phyloP scores from a whole-genome alignment of 2,888 invertebrate genomes.

The Mallateleia sp. region DNA sequence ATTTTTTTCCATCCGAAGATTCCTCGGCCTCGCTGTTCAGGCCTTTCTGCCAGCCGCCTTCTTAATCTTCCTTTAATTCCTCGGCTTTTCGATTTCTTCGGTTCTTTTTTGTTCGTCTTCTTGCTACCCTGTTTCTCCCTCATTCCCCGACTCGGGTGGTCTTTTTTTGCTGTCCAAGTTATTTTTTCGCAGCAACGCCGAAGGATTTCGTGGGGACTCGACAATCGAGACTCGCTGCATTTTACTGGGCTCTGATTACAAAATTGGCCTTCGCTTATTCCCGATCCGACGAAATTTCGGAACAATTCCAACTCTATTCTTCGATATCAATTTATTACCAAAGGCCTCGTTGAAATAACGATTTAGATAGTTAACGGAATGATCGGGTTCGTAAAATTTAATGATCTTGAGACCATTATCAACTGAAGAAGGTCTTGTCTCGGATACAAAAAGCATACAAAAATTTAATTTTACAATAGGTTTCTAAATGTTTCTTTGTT shows the following conservation, averaged over 20 bases:
- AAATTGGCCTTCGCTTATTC: conserved; percentile 43
- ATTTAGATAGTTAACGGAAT: too few relatives aligned
- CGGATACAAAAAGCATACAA: too few relatives aligned
- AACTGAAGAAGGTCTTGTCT: too few relatives aligned
- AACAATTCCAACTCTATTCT: too few relatives aligned
- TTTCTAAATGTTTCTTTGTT: too few relatives aligned
- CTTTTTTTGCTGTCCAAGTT: conserved; percentile 51
- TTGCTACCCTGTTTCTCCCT: conserved; percentile 71
- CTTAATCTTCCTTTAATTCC: conserved; percentile 88
- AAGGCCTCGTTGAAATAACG: too few relatives aligned
- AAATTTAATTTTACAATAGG: too few relatives aligned
- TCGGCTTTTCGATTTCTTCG: conserved; percentile 80
- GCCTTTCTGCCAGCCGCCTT: conserved; percentile 80
- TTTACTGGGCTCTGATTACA: conserved; percentile 64
- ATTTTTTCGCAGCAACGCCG: conserved; percentile 63
- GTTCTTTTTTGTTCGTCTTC: conserved; percentile 80
- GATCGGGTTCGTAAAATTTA: too few relatives aligned
- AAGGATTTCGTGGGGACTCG: conserved; percentile 55
- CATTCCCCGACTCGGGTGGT: conserved; percentile 27
- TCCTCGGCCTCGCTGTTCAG: conserved; percentile 34
- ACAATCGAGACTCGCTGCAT: conserved; percentile 41
- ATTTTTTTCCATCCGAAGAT: conserved; percentile 20
- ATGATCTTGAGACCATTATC: too few relatives aligned
- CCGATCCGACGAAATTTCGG: too few relatives aligned
- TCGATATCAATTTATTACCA: too few relatives aligned